Conservation (phyloP, 2,113 vertebrate species). For the Artemisiospiza belli region DNA sequence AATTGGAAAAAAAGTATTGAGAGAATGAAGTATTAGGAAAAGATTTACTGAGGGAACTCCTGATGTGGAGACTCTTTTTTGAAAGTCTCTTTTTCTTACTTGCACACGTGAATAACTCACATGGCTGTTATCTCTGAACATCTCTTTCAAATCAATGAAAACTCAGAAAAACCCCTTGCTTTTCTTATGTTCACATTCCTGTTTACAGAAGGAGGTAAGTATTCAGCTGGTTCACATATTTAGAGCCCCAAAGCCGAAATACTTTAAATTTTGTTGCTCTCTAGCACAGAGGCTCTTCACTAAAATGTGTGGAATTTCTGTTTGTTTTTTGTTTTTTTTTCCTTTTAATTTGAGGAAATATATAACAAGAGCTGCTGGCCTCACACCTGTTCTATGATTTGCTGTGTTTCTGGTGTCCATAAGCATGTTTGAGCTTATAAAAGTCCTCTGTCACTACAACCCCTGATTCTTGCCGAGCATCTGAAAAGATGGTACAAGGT, state of each 20-base stretch:
- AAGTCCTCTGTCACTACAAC: neutral
- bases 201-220: neutral
- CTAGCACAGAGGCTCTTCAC: neutral
- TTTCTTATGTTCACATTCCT: neutral
- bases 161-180: fast-evolving
- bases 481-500: neutral
- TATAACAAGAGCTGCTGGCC: neutral
- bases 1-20: neutral
- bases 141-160: neutral
- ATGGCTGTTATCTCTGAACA: neutral
- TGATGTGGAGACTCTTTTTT: neutral
- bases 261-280: neutral
- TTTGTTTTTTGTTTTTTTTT: neutral
- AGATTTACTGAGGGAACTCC: neutral
- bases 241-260: neutral
- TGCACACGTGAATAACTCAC: neutral
- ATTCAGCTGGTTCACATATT: neutral
- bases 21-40: neutral
- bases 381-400: neutral
- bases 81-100: neutral
- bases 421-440: neutral
- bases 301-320: neutral
- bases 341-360: neutral
- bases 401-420: neutral
- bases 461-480: neutral